phyloP scores from a whole-genome alignment of 2,113 vertebrate genomes.

The Sylvicapra grimmia region DNA sequence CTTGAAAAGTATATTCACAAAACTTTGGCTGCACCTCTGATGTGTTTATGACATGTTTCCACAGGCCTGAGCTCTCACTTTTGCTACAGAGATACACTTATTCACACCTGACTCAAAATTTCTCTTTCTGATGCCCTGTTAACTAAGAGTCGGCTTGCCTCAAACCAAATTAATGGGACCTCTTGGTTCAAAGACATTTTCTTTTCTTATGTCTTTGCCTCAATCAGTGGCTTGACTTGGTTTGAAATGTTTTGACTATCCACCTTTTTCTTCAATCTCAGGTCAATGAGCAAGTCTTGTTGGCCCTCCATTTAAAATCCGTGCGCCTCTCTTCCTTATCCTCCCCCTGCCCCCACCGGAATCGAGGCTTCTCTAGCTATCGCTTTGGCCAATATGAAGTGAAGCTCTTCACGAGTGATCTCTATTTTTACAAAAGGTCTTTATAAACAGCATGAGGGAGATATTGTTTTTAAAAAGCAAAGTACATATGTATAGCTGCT shows the following conservation, averaged over 20 bases:
- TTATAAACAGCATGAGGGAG: neutral
- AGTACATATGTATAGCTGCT: neutral
- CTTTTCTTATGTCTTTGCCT: neutral
- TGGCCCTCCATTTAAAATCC: neutral
- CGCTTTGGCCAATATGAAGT: neutral
- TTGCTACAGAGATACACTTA: fast-evolving
- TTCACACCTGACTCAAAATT: neutral
- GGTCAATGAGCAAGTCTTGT: neutral
- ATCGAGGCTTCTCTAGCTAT: neutral
- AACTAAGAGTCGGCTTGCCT: neutral
- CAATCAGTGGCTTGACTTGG: neutral
- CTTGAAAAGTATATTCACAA: neutral
- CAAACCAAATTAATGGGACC: neutral
- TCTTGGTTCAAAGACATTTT: neutral
- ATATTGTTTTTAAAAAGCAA: neutral
- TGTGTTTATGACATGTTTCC: neutral
- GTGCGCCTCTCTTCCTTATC: neutral
- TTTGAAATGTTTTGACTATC: neutral
- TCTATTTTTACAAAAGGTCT: neutral
- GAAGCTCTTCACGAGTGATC: neutral
- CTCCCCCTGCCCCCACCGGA: neutral
- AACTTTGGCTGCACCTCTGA: neutral
- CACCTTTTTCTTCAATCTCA: neutral
- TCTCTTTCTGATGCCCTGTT: neutral
- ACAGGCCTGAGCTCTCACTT: neutral